Evolutionary conservation across 1,140 invertebrate species (phyloP), one percentile per base, ranked within the genome.

Genomic region (Heliconius hermathena): DNA sequence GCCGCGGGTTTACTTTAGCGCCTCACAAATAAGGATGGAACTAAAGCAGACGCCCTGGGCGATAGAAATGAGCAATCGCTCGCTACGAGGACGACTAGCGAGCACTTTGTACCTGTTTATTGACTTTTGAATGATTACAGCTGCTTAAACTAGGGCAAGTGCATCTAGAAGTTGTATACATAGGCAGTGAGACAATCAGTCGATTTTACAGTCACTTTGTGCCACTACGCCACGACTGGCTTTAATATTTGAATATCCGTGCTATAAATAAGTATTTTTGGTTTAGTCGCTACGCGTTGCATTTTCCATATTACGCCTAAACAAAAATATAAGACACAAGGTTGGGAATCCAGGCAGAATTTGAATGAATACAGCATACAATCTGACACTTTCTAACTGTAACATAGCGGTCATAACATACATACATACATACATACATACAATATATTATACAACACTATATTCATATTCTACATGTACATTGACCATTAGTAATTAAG

Each of bases 401-500:
- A 18, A 41, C 13, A 41, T n/a, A n/a, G n/a, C n/a, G n/a, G n/a
- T n/a, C n/a, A n/a, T n/a, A n/a, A n/a, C n/a, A n/a, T n/a, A n/a
- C n/a, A n/a, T n/a, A n/a, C n/a, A n/a, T n/a, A n/a, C n/a, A n/a
- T n/a, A n/a, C n/a, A n/a, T n/a, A n/a, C n/a, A n/a, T n/a, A n/a
- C n/a, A n/a, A n/a, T n/a, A n/a, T n/a, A n/a, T n/a, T n/a, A 41
- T 1, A 1, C 36, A 1, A 41, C 13, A 41, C 38, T 41, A 60
- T 26, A 60, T n/a, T n/a, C n/a, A 60, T 26, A 26, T 60, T n/a
- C 22, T 29, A 29, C 22, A 66, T 66, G 3, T 66, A 66, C 16
- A 16, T 66, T 66, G 26, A 66, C 22, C 22, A 73, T 54, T 73
- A 54, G 46, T 36, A 78, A 73, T 20, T 41, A 73, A 52, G n/a